Base-by-base conservation (phyloP, 2,888 invertebrate genomes). In the Drosophila phalerata region DNA sequence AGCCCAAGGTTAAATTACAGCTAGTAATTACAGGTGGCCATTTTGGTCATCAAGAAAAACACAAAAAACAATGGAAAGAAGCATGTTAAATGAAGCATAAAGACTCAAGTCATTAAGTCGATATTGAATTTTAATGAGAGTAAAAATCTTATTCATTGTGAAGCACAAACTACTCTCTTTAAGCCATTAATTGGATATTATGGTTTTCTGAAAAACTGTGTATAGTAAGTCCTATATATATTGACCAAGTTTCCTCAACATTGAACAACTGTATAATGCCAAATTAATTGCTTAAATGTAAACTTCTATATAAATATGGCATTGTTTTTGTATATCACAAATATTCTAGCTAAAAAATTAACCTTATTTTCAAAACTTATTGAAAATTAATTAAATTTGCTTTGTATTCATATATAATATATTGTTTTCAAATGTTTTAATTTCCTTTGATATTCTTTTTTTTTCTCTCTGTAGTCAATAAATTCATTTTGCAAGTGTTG, bases 111-210 rank as follows among this genome's bases (percentile, higher is more conserved):
- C 63, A 73, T 78, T 76, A 77, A 19, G n/a, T 65, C 43, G 52
- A 37, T 43, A 77, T 68, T 72, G 57, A 60, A 65, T 68, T 68
- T 65, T 61, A 72, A 77, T 73, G 65, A 60, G 72, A 63, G 37
- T 22, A 11, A 48, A 48, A 58, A 57, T 56, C 70, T 43, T 19
- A 30, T 47, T 60, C 22, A 5, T 47, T 49, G 17, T 30, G 30
- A n/a, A 38, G n/a, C 17, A 43, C 15, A 43, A 62, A 63, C 48
- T 38, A 57, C 30, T 42, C 22, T 15, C 8, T 43, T 19, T 34
- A 9, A 30, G 5, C 10, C 13, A 19, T 15, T 3, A 5, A 17
- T 40, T 8, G 42, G 10, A 42, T 3, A 13, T 13, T 6, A 42
- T 15, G 22, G 5, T 42, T 8, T n/a, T 22, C 13, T 13, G 13